phyloP scores from a whole-genome alignment of 2,888 invertebrate species.

The Eretmocerus hayati region DNA sequence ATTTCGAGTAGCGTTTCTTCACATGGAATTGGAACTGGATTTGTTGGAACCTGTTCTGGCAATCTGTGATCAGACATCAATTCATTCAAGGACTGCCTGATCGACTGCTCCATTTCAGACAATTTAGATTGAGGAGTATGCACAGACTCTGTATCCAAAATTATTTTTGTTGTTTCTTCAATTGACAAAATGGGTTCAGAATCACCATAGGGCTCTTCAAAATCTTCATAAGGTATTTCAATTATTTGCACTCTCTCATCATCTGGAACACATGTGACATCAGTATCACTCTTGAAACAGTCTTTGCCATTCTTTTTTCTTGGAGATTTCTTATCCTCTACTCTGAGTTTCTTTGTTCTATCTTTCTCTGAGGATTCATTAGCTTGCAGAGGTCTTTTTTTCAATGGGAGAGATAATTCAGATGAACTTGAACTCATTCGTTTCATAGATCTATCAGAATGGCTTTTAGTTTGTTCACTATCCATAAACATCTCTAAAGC shows the following conservation, averaged over 20 bases:
- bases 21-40: constrained; percentile 3
- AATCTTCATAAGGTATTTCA: constrained; percentile 41
- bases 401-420: constrained; percentile 35
- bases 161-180: constrained; percentile 37
- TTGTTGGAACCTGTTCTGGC: constrained; percentile 1
- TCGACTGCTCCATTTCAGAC: constrained; percentile 36
- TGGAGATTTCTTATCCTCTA: constrained; percentile 13
- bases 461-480: too few relatives aligned
- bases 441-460: neutral
- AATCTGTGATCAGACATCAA: constrained; percentile 32
- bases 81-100: constrained; percentile 34
- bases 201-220: constrained; percentile 41
- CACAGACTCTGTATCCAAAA: constrained; percentile 31
- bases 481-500: constrained; percentile 5
- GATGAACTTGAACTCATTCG: constrained; percentile 23
- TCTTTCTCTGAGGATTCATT: constrained; percentile 23
- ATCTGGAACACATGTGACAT: constrained; percentile 37
- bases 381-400: constrained; percentile 35
- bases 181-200: constrained; percentile 33
- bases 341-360: constrained; percentile 58
- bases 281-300: constrained; percentile 19
- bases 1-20: constrained; percentile 13
- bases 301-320: constrained; percentile 19
- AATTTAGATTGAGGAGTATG: constrained; percentile 30
- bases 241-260: constrained; percentile 44